A percentile compares a stretch with the other conserved stretches of the same genome.
phyloP scores from a whole-genome alignment of 2,888 invertebrate species.

The Serripes groenlandicus region DNA sequence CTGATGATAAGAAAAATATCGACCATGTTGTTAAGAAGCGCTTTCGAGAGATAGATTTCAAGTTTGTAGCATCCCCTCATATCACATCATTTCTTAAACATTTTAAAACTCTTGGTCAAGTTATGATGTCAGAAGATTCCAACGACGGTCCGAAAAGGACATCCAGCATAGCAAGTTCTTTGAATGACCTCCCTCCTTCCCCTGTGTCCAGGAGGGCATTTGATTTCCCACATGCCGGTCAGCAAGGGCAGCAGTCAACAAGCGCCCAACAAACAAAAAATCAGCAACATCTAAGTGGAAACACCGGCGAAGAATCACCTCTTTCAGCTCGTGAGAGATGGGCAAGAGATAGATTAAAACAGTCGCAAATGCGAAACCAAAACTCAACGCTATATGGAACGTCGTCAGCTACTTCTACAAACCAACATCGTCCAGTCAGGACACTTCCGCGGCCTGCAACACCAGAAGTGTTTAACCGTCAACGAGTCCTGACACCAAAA shows the following conservation, averaged over 20 bases:
- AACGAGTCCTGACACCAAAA: neutral
- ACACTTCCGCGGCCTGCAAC: slow-evolving; percentile 45
- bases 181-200: slow-evolving; percentile 20
- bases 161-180: slow-evolving; percentile 34
- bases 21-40: slow-evolving; percentile 57
- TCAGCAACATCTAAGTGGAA: neutral
- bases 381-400: neutral
- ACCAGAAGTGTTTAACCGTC: slow-evolving; percentile 47
- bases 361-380: slow-evolving; percentile 17
- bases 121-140: slow-evolving; percentile 52
- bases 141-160: slow-evolving; percentile 5
- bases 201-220: slow-evolving; percentile 1
- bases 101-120: slow-evolving; percentile 63
- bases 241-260: neutral
- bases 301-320: slow-evolving; percentile 27
- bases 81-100: slow-evolving; percentile 60
- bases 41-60: slow-evolving; percentile 63
- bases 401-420: neutral
- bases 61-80: slow-evolving; percentile 64
- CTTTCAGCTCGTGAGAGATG: slow-evolving; percentile 57
- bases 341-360: slow-evolving; percentile 53
- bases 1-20: slow-evolving; percentile 34
- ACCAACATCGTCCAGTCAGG: slow-evolving; percentile 17
- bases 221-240: too few species aligned
- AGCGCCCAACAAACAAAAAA: neutral